These are phyloP conservation scores for Lissocephala sabroskyi DNA, from an alignment of 2,888 invertebrate genomes.

Conservation along the genomic window DNA sequence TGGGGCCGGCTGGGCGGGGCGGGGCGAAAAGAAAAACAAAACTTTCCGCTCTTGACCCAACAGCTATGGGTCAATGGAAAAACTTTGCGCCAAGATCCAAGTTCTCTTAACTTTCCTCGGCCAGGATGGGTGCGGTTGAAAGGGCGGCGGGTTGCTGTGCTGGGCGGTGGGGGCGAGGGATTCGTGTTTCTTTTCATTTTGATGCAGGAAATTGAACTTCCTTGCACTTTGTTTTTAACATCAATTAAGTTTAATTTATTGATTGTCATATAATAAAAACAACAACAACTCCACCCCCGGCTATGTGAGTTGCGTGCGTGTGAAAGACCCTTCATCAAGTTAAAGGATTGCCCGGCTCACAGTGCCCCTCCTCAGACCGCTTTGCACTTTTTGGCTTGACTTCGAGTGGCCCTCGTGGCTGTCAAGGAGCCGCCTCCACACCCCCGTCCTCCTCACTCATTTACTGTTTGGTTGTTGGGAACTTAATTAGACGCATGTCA, in stretches of 20 bases:
- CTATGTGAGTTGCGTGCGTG: no score
- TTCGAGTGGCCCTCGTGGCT: no score
- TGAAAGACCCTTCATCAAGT: no score
- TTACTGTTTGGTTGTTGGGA: no score
- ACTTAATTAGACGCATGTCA: no score
- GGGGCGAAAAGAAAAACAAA: slow-evolving; percentile 3
- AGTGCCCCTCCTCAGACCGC: no score
- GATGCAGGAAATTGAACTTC: slow-evolving; percentile 17
- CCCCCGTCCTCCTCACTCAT: no score
- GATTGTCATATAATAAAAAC: slow-evolving; percentile 16
- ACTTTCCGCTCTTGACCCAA: slow-evolving; percentile 17
- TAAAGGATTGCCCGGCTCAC: background rate
- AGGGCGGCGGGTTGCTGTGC: background rate
- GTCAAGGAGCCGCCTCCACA: no score
- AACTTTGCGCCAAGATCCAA: slow-evolving; percentile 2
- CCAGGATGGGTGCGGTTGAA: no score
- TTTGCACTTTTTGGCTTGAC: no score
- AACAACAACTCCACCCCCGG: slow-evolving; percentile 6
- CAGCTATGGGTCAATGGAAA: slow-evolving; percentile 17
- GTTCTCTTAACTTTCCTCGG: no score
- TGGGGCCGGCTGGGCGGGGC: background rate
- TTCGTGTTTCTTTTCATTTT: slow-evolving; percentile 13
- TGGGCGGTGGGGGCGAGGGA: background rate
- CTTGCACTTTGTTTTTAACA: slow-evolving; percentile 16
- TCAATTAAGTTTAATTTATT: slow-evolving; percentile 23